Evolutionary conservation across 2,797 vertebrate species (phyloP).

Genomic region (Pelobates cultripes): DNA sequence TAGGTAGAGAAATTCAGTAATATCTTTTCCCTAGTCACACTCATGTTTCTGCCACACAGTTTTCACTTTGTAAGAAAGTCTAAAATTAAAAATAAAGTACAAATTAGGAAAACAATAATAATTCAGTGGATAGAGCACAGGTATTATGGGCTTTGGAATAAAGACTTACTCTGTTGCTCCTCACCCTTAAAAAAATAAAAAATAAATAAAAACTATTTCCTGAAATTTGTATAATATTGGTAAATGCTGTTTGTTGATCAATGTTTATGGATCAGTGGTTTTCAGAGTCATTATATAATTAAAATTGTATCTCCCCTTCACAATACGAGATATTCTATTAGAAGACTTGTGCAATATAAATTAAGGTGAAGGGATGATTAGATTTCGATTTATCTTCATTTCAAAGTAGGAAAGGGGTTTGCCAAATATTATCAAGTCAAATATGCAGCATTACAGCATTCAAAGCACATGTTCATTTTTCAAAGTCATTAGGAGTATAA

Average conservation of each 20-base stretch:
- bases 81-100: too few species aligned
- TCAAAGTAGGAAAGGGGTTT: constrained; percentile 1
- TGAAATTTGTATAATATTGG: too few species aligned
- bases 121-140: too few species aligned
- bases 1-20: too few species aligned
- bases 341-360: constrained; percentile 37
- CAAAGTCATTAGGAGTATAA: constrained; percentile 11
- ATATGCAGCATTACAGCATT: constrained; percentile 14
- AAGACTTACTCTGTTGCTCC: too few species aligned
- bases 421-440: constrained; percentile 9
- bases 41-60: too few species aligned
- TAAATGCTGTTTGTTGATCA: not conserved
- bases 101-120: too few species aligned
- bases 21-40: too few species aligned
- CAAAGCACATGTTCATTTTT: constrained; percentile 11
- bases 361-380: constrained; percentile 2
- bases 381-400: constrained; percentile 21
- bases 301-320: constrained; percentile 2
- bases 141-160: too few species aligned
- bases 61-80: too few species aligned
- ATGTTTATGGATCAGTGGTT: not conserved
- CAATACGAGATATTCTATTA: constrained; percentile 25
- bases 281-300: not conserved
- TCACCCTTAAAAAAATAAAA: too few species aligned
- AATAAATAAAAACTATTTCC: too few species aligned